Evolutionary conservation across 2,797 vertebrate species (phyloP), one percentile per base, ranked within the genome.

Genomic region (Tympanoctomys barrerae): DNA sequence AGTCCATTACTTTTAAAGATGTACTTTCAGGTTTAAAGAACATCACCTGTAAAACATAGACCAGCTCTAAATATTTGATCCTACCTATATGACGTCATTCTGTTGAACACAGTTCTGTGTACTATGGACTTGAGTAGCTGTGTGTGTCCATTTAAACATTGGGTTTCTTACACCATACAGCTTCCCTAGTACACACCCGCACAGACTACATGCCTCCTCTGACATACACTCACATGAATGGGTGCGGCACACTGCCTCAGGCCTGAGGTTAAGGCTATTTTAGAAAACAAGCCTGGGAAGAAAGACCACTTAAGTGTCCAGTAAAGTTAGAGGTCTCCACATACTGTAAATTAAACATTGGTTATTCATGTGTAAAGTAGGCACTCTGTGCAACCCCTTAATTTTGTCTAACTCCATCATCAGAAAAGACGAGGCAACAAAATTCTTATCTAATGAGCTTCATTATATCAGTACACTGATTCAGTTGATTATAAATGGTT

Each of bases 361-460:
- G 24, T 28, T 12, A 66, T 71, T 90, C 6, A 91, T 28, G 85
- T 7, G 80, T 52, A 62, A 86, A 84, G 52, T n/a, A 87, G 12
- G 42, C 24, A 68, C 49, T 92, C 73, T 21, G 68, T 33, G 73
- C 16, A 52, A 9, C 7, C 70, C 12, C 22, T 90, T 64, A 82
- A 73, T 52, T 91, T 33, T 75, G 6, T 71, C 10, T 90, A 88
- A 90, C 91, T 94, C 86, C 62, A 91, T 54, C 42, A 95, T 36
- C 70, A 92, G 19, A 73, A 96, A 92, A 64, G 33, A 73, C 5
- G 5, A 6, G 33, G 31, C 28, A 92, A 77, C 2, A 52, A 93
- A 95, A 80, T 46, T 52, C 12, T 12, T 24, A 42, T 42, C 62
- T 93, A 73, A 90, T 71, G n/a, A 87, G n/a, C 22, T 42, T 91